Conservation (phyloP, 1,140 invertebrate species). For the Galendromus occidentalis region DNA sequence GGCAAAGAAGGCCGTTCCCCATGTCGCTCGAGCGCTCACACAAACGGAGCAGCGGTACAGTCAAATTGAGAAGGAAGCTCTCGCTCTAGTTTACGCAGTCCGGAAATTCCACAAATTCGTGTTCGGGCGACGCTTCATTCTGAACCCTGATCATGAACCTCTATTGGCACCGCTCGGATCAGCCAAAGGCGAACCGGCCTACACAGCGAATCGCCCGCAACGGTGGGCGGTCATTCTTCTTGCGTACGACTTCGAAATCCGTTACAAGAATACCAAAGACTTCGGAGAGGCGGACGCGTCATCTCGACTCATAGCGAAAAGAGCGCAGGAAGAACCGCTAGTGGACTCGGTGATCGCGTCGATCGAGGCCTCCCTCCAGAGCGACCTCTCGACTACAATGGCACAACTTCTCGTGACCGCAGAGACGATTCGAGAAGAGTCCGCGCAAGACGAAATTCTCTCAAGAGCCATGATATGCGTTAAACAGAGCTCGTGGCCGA, state of each 20-base stretch:
- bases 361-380: neutral
- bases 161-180: conserved; percentile 26
- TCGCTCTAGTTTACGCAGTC: conserved; percentile 31
- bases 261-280: conserved; percentile 18
- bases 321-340: neutral
- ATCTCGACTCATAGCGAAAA: neutral
- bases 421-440: neutral
- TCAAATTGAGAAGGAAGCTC: conserved; percentile 35
- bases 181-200: conserved; percentile 21
- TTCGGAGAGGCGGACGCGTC: conserved; percentile 22
- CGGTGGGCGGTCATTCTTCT: conserved; percentile 25
- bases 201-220: conserved; percentile 23
- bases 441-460: neutral
- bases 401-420: neutral
- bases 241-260: conserved; percentile 25
- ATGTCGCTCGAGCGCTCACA: conserved; percentile 22
- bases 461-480: neutral
- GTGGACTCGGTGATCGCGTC: neutral
- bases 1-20: neutral
- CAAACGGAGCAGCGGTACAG: conserved; percentile 31
- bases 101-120: conserved; percentile 33
- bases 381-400: neutral
- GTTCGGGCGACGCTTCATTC: conserved; percentile 26
- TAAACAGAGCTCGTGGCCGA: neutral
- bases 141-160: conserved; percentile 32